phyloP scores from a whole-genome alignment of 2,888 invertebrate genomes.

The Oligia latruncula region DNA sequence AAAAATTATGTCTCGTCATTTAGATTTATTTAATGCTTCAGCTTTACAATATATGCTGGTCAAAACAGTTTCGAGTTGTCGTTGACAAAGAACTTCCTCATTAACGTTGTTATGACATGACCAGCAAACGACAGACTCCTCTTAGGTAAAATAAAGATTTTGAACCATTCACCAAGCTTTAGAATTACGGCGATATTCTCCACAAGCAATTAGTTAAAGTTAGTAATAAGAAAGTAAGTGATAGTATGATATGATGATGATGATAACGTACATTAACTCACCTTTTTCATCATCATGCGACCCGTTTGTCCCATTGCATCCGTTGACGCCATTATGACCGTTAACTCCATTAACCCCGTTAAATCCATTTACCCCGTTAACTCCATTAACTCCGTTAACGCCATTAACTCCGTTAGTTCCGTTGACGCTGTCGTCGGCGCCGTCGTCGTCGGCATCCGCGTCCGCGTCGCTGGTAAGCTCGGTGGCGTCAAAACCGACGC shows the following conservation, averaged over 20 bases:
- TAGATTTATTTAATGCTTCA: background rate
- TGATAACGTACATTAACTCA: conserved; percentile 66
- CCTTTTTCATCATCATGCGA: conserved; percentile 82
- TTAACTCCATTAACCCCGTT: conserved; percentile 73
- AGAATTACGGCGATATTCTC: background rate
- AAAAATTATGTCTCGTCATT: background rate
- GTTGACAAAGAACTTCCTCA: background rate
- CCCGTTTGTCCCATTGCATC: conserved; percentile 75
- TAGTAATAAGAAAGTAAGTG: conserved; percentile 34
- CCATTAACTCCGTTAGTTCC: conserved; percentile 32
- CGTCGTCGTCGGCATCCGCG: conserved; percentile 75
- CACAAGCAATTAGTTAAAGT: conserved; percentile 7
- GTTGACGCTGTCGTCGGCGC: conserved; percentile 69
- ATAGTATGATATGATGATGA: conserved; percentile 45
- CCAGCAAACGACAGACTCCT: background rate
- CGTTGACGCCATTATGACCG: conserved; percentile 72
- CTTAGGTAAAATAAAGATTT: background rate
- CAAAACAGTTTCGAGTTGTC: background rate
- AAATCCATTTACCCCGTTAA: conserved; percentile 66
- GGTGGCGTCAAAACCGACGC: conserved; percentile 80
- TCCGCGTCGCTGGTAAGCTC: conserved; percentile 78
- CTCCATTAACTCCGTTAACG: conserved; percentile 39
- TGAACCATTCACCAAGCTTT: background rate
- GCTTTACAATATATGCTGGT: background rate
- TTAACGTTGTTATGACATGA: background rate